A percentile compares a stretch with the other conserved stretches of the same genome.
Conservation (phyloP, 2,797 vertebrate species). For the Microchirus variegatus region DNA sequence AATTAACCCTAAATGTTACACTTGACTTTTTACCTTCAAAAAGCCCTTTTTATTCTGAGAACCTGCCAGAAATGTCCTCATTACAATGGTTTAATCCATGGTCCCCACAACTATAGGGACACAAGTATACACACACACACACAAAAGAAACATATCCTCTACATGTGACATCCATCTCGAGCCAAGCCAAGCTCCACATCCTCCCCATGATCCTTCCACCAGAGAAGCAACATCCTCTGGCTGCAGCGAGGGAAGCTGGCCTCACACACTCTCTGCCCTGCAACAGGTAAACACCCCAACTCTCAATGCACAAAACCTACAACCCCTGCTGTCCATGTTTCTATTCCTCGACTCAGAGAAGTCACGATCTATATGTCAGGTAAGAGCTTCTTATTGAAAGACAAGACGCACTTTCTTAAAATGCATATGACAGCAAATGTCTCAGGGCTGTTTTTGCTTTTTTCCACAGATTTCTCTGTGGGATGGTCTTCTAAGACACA, state of each 20-base stretch:
- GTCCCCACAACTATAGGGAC: background rate
- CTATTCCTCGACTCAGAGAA: background rate
- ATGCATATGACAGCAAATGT: background rate
- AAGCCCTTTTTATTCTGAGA: no score
- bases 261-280: conserved; percentile 55
- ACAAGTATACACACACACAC: conserved; percentile 12
- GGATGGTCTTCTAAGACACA: background rate
- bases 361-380: background rate
- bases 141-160: conserved; percentile 72
- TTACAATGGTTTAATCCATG: background rate
- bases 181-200: conserved; percentile 59
- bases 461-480: conserved; percentile 9
- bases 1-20: no score
- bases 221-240: conserved; percentile 70
- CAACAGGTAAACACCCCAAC: conserved; percentile 67
- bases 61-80: no score
- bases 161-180: conserved; percentile 66
- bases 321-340: background rate
- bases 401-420: background rate
- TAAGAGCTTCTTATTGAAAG: background rate
- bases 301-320: background rate
- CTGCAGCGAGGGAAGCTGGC: conserved; percentile 50
- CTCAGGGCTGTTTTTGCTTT: no score
- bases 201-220: conserved; percentile 58
- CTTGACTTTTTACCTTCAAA: no score